Base-by-base conservation (phyloP, 2,113 vertebrate genomes). In the Erythrocercus mccallii region DNA sequence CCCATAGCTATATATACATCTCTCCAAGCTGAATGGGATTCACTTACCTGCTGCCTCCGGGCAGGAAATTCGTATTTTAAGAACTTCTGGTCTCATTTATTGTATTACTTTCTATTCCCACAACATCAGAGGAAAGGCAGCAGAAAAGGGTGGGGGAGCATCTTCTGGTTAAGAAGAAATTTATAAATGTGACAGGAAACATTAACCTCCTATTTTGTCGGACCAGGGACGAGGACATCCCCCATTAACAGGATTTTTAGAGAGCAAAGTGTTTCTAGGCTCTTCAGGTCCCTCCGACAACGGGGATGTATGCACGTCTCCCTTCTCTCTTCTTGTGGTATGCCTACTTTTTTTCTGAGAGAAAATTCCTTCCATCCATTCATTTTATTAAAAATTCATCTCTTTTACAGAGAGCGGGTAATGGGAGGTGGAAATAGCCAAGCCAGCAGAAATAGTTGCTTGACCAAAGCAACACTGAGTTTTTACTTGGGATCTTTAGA, bases 61-160 rank as follows among this genome's bases (percentile, higher is more conserved):
- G 97, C 97, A 97, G 98, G 97, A 98, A 98, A 86, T 76, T 76
- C 10, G 0, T 70, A 86, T 92, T 72, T 93, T 90, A 96, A 97
- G 96, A 94, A 95, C 91, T 97, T 96, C 97, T 95, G 96, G 95
- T 92, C 96, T 94, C 90, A 58, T 93, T 96, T 91, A 97, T 97
- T 98, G 97, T 96, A 96, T 50, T 5, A 17, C 84, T 33, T 80
- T 79, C 96, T 98, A 97, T 97, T 98, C 97, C 98, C 94, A 98
- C 89, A 95, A 93, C 92, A 91, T 72, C 79, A 92, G 96, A 97
- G 97, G 97, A 98, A 98, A 97, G 62, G 58, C 48, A 86, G 74
- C 25, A 82, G 73, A 86, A 87, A 62, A 31, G 11, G 40, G 30
- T 50, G 56, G 40, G 86, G 82, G 57, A 65, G 81, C 28, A 86